phyloP scores from a whole-genome alignment of 2,797 vertebrate genomes.

The Crenichthys baileyi region DNA sequence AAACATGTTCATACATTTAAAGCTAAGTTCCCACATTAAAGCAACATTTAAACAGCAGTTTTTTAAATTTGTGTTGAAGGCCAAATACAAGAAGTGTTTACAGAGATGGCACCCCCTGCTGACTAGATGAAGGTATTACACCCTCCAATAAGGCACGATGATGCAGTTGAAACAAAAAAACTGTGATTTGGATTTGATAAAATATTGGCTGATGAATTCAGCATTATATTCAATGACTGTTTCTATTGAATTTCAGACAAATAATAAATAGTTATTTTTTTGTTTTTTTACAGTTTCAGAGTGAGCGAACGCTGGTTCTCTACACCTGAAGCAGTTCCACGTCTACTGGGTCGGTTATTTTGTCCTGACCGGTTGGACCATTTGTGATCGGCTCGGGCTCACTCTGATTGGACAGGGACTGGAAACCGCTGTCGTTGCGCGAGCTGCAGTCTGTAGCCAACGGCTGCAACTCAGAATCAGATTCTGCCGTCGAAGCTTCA shows the following conservation, averaged over 20 bases:
- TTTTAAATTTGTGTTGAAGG: constrained; percentile 37
- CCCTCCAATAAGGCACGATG: not conserved
- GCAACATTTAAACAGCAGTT: no score
- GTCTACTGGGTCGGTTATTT: constrained; percentile 50
- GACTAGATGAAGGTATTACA: constrained; percentile 16
- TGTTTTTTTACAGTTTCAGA: constrained; percentile 52
- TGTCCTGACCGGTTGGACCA: constrained; percentile 36
- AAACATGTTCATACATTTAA: not conserved
- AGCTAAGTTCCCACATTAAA: no score
- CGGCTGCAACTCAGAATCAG: constrained; percentile 29
- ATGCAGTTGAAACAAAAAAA: not conserved
- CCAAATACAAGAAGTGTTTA: constrained; percentile 25
- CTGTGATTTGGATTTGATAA: not conserved
- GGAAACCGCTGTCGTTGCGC: constrained; percentile 61
- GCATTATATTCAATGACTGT: no score
- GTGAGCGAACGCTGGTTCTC: constrained; percentile 42
- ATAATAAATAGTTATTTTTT: not conserved
- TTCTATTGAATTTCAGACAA: not conserved
- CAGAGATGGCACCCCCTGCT: constrained; percentile 53
- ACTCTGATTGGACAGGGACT: constrained; percentile 55
- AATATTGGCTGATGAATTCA: not conserved
- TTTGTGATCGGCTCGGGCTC: constrained; percentile 40
- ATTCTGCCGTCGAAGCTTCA: constrained; percentile 34
- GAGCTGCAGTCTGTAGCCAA: constrained; percentile 40
- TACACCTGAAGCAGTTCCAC: constrained; percentile 58